Base-by-base conservation (phyloP, 2,797 vertebrate species). In the Dicrostonyx torquatus region DNA sequence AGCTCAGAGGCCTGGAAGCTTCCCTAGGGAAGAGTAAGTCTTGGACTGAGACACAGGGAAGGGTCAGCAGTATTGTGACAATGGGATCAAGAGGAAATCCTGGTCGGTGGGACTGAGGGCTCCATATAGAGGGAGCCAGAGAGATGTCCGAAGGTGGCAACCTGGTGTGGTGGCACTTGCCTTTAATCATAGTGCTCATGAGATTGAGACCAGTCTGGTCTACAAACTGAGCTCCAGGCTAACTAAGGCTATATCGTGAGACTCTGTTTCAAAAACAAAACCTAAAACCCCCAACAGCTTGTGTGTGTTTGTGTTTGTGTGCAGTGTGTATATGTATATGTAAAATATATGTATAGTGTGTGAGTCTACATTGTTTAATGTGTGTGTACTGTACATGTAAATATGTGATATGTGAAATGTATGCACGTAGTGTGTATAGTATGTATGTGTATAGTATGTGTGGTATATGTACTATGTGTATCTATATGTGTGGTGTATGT, bases 81-180 rank as follows among this genome's bases (percentile, higher is more conserved):
- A 50, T 53, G 55, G 60, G 53, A 72, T 50, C 55, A 66, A 90
- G 87, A 94, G 66, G 66, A 88, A 90, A 34, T 11, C 80, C 66
- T 73, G 18, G 18, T 13, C 2, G 12, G 66, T 4, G 26, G 78
- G 4, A 1, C 1, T 6, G 5, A 31, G 75, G n/a, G 20, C 73
- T 89, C 48, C 29, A 34, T 26, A 37, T 45, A 10, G 31, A 87
- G 45, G 76, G 37, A 90, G 34, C 37, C 70, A 45, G 20, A 75
- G 55, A 68, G 68, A 76, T 64, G 34, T 68, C 34, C 9, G 91
- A 87, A 9, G 29, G 6, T 48, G 29, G 18, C 12, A 9, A 14
- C 18, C 60, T 48, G 82, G 43, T 66, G 80, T 66, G 29, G 43
- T 48, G 3, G 29, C 18, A 48, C 62, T 48, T 45, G 31, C 60